Base-by-base conservation (phyloP, 2,888 invertebrate genomes). In the Nezara viridula region DNA sequence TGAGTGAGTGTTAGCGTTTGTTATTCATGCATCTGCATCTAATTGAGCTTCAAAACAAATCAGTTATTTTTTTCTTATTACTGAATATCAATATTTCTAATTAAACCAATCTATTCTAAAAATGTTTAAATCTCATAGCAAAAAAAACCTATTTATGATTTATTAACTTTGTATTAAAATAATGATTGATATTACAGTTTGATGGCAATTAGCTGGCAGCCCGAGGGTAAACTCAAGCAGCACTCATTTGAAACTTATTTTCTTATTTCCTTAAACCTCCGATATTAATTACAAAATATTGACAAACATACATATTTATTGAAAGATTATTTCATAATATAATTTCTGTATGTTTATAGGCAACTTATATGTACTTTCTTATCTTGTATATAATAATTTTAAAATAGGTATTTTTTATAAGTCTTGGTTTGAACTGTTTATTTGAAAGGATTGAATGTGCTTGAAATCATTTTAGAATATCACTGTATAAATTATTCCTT, bases 351-450 rank as follows among this genome's bases (percentile, higher is more conserved):
- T 77, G 77, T 77, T 77, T 77, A 40, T 44, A 40, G 77, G 77
- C 77, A 77, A 77, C 73, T 14, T 4, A 27, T 50, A 50, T 12
- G 7, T 55, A 32, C 3, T 60, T 27, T 32, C 27, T 27, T 27
- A 27, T 32, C 16, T 27, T 60, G 27, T 27, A 60, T 16, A 60
- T 60, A 60, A 27, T 32, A 32, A 60, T 60, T 60, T 60, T 60
- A 16, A 16, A 60, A 60, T 16, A 55, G 55, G 55, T 55, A 55
- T 73, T 73, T 73, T 73, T 73, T 73, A 73, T 73, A 73, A 73
- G 21, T 40, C 77, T 44, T 77, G 24, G 40, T 10, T 21, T 37
- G 24, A 40, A 40, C 24, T 40, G n/a, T 73, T 77, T 24, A 10
- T 77, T 77, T 77, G 12, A 77, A 24, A 44, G 40, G 10, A 37